Evolutionary conservation across 1,140 invertebrate species (phyloP), one percentile per base, ranked within the genome.

Genomic region (Sinonovacula constricta): DNA sequence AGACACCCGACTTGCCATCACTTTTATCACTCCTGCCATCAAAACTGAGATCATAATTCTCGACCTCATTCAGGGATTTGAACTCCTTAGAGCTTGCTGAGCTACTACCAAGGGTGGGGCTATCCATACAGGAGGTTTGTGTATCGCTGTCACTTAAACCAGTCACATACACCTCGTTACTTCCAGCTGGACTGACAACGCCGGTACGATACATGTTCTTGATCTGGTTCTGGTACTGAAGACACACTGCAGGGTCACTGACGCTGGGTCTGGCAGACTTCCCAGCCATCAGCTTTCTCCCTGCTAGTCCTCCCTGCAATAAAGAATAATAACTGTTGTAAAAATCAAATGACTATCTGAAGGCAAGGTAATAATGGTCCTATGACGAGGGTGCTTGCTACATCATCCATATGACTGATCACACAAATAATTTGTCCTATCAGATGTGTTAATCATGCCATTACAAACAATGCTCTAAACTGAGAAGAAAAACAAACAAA

Each of bases 221-320:
- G 36, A 89, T 88, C 62, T 79, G 79, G 63, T 70, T 88, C 78
- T 88, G 87, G 59, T 86, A 88, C 3, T 84, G 84, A 12, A 89
- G 82, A 45, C 83, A 83, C 0, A 88, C 26, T 0, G 86, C 81
- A 26, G 86, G 86, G 63, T 89, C 87, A n/a, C 33, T 66, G 53
- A 36, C 15, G 34, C 79, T 66, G 22, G 72, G 28, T 33, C 72
- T 57, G 31, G 66, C 22, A 36, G 59, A 31, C 53, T 74, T 75
- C 45, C 76, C 45, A 14, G 15, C 57, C 34, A 83, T 51, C 31
- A 86, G 34, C 24, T 76, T 69, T 31, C 83, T 66, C 5, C 83
- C 84, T n/a, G 81, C 66, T 3, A 85, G 60, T 79, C 82, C 83
- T 60, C 82, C 84, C 86, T 87, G 65, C 34, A 82, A 83, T 63